Percentiles rank a stretch among this genome's conserved stretches.
Evolutionary conservation across 1,140 invertebrate genomes (phyloP).

Genomic region (Caerostris darwini): DNA sequence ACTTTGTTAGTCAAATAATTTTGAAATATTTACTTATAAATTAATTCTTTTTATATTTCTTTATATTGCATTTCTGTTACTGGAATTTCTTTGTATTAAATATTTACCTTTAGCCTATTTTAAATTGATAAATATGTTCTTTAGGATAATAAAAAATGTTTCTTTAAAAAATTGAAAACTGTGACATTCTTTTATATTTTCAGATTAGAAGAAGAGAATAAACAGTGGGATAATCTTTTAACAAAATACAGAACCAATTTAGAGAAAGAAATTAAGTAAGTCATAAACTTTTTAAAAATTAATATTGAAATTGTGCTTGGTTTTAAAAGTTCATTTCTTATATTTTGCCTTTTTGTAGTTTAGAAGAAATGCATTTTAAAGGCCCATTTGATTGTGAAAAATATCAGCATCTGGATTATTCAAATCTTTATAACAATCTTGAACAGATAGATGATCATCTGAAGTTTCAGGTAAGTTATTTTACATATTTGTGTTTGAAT

Average conservation of each 20-base stretch:
- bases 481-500: no score
- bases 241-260: not conserved
- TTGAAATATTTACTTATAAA: no score
- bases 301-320: not conserved
- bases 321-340: not conserved
- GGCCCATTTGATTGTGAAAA: not conserved
- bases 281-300: no score
- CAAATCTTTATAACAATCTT: not conserved
- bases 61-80: no score
- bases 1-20: no score
- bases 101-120: no score
- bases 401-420: slow-evolving; percentile 9
- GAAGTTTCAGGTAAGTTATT: not conserved
- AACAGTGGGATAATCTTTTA: slow-evolving; percentile 7
- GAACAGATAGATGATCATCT: not conserved
- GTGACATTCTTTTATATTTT: not conserved
- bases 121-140: no score
- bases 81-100: no score
- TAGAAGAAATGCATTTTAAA: not conserved
- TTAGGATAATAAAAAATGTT: no score
- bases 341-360: not conserved
- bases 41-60: no score
- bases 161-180: no score
- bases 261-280: slow-evolving; percentile 10
- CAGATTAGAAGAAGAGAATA: slow-evolving; percentile 23